These are phyloP conservation scores for Corbicula japonica DNA, from an alignment of 2,888 invertebrate genomes.

Conservation along the genomic window DNA sequence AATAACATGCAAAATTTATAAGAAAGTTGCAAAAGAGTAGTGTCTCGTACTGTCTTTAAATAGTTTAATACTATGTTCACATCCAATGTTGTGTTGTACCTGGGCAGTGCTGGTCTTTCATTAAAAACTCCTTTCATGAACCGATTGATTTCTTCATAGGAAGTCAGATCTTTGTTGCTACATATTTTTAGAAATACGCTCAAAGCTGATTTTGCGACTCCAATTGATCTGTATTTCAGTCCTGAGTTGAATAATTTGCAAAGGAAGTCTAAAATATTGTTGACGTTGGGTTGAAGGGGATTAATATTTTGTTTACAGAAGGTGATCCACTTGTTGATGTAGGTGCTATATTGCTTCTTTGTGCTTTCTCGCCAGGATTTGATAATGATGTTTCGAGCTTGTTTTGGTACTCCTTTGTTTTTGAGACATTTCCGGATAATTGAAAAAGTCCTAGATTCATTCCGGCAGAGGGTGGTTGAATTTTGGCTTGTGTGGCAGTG, in stretches of 20 bases:
- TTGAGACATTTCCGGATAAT: background rate
- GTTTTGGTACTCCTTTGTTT: too few species aligned
- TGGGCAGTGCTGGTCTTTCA: too few species aligned
- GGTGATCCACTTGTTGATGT: constrained; percentile 9
- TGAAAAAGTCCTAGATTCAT: background rate
- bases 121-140: too few species aligned
- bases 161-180: constrained; percentile 13
- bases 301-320: constrained; percentile 19
- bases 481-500: constrained; percentile 11
- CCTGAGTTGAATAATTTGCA: constrained; percentile 6
- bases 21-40: too few species aligned
- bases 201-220: constrained; percentile 3
- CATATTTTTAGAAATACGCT: constrained; percentile 4
- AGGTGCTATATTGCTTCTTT: constrained; percentile 9
- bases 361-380: background rate
- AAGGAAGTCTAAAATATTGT: too few species aligned
- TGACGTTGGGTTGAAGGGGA: constrained; percentile 22
- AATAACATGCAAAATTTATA: too few species aligned
- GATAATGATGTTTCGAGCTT: background rate
- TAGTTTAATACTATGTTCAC: constrained; percentile 43
- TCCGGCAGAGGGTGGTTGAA: too few species aligned
- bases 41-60: too few species aligned
- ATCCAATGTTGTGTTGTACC: constrained; percentile 45
- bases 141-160: constrained; percentile 26
- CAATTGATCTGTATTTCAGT: constrained; percentile 9